Evolutionary conservation across 35 echinoderm and acorn worm species (phyloP).

Genomic region (Chiridota heheva): DNA sequence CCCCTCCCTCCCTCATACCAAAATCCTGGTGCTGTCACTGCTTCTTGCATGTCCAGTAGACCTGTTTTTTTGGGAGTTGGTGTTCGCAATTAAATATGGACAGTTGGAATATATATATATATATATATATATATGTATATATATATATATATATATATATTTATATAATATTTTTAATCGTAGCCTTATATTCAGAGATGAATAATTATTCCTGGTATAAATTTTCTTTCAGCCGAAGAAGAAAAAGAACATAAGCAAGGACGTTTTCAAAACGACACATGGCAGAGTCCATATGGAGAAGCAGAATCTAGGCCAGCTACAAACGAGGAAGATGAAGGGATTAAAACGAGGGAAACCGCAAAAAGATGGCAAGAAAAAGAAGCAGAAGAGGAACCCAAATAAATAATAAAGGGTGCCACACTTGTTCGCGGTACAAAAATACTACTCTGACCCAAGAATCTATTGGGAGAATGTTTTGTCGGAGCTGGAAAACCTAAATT

Average conservation of each 20-base stretch:
- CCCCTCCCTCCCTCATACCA: too few relatives aligned
- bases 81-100: too few relatives aligned
- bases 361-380: constrained; percentile 28
- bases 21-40: too few relatives aligned
- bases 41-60: too few relatives aligned
- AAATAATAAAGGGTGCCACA: neutral
- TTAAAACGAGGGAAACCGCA: constrained; percentile 55
- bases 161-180: neutral
- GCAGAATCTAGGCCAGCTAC: constrained; percentile 69
- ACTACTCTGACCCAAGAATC: too few relatives aligned
- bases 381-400: neutral
- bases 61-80: too few relatives aligned
- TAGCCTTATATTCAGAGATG: neutral
- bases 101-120: too few relatives aligned
- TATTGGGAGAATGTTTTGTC: too few relatives aligned
- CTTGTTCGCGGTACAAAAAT: too few relatives aligned
- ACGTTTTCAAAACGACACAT: constrained; percentile 84
- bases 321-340: constrained; percentile 93
- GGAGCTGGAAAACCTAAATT: too few relatives aligned
- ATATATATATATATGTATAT: too few relatives aligned
- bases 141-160: too few relatives aligned
- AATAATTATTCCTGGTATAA: neutral
- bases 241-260: constrained; percentile 91
- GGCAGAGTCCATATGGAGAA: constrained; percentile 90
- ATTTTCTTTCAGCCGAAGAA: constrained; percentile 72